A percentile compares a stretch with the other conserved stretches of the same genome.
Evolutionary conservation across 2,113 vertebrate species (phyloP).

Genomic region (Prinia subflava): DNA sequence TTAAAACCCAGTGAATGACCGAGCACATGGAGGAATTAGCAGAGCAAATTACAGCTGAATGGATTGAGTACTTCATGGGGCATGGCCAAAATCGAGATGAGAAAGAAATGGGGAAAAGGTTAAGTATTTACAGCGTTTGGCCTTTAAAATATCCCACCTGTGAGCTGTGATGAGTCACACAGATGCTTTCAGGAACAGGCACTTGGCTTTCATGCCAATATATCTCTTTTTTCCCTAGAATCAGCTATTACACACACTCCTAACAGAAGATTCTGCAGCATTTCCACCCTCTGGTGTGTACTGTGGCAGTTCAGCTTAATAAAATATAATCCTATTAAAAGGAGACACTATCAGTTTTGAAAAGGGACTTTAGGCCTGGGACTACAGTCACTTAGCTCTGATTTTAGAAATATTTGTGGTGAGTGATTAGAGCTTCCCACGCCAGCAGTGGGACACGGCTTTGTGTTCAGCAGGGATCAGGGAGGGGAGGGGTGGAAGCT

Average conservation of each 20-base stretch:
- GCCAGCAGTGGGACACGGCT: background rate
- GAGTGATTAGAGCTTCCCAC: background rate
- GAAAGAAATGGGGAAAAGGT: background rate
- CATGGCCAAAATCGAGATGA: background rate
- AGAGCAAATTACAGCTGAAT: constrained; percentile 41
- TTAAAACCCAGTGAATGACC: constrained; percentile 11
- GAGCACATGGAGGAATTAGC: background rate
- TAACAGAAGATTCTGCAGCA: background rate
- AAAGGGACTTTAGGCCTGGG: background rate
- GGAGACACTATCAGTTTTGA: background rate
- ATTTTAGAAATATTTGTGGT: background rate
- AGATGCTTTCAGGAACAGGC: background rate
- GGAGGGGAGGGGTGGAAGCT: background rate
- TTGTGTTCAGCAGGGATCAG: background rate
- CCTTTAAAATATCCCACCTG: background rate
- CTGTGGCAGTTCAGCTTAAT: background rate
- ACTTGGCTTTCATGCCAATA: background rate
- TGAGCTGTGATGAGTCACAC: background rate
- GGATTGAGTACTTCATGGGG: constrained; percentile 24
- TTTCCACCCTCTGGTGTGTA: background rate
- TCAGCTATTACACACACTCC: background rate
- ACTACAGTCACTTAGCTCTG: background rate
- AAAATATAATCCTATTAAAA: background rate
- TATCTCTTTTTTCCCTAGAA: background rate
- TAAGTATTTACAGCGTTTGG: background rate